phyloP scores from a whole-genome alignment of 1,140 invertebrate genomes.

The Leptinotarsa defecta region DNA sequence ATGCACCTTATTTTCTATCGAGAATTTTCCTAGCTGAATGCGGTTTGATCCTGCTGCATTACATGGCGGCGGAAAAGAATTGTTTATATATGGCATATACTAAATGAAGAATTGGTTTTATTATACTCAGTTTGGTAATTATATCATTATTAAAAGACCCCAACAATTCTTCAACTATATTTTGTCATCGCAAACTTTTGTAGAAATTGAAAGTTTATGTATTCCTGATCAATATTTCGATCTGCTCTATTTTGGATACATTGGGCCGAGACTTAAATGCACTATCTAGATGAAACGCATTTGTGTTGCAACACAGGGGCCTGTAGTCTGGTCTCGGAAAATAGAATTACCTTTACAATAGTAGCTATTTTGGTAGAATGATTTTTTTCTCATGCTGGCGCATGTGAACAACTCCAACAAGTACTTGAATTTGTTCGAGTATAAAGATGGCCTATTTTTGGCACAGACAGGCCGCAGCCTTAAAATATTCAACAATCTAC shows the following conservation, averaged over 20 bases:
- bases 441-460: background rate
- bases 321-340: background rate
- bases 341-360: slow-evolving; percentile 5
- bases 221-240: background rate
- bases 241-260: background rate
- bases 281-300: background rate
- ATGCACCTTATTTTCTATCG: no score
- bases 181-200: no score
- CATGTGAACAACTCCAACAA: slow-evolving; percentile 2
- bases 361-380: background rate
- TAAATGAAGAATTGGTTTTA: no score
- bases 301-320: background rate
- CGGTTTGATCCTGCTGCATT: no score
- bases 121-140: no score
- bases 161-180: no score
- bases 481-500: background rate
- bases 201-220: background rate
- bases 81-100: no score
- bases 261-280: background rate
- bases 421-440: background rate
- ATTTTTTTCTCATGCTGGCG: background rate
- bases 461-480: background rate
- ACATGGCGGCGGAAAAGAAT: no score
- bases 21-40: no score
- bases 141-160: no score